phyloP scores from a whole-genome alignment of 1,140 invertebrate genomes.

The Belonocnema kinseyi region DNA sequence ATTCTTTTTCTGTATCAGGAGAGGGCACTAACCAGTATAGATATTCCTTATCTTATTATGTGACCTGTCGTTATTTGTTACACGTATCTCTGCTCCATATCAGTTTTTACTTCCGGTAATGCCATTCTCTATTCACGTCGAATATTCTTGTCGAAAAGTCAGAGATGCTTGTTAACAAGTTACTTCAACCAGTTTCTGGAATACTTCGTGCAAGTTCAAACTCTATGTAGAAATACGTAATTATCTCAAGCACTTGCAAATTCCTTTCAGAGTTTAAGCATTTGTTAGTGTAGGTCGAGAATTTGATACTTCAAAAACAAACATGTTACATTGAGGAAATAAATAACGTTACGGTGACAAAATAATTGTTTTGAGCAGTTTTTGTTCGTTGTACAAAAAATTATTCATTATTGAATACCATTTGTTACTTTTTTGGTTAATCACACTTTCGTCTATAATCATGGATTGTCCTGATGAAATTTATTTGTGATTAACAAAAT shows the following conservation, averaged over 20 bases:
- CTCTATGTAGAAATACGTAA: not conserved
- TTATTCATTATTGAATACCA: too few relatives aligned
- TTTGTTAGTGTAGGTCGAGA: too few relatives aligned
- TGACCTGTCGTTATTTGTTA: conserved; percentile 31
- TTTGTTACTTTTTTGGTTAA: too few relatives aligned
- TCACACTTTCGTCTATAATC: too few relatives aligned
- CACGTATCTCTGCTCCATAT: conserved; percentile 5
- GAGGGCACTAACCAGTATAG: conserved; percentile 3
- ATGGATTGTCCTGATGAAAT: too few relatives aligned
- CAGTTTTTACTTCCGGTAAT: conserved; percentile 26
- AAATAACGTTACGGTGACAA: too few relatives aligned
- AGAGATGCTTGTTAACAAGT: conserved; percentile 20
- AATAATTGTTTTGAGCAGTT: too few relatives aligned
- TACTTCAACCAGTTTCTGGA: conserved; percentile 12
- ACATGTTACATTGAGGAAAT: too few relatives aligned
- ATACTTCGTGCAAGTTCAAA: conserved; percentile 19
- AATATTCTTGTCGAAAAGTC: conserved; percentile 2
- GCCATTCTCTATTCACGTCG: conserved; percentile 1
- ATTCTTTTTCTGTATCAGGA: not conserved
- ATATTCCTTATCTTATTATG: conserved; percentile 27
- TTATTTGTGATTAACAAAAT: too few relatives aligned
- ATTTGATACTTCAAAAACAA: too few relatives aligned
- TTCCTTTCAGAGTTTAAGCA: not conserved
- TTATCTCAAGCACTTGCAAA: conserved; percentile 9
- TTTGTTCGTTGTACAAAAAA: too few relatives aligned